phyloP scores from a whole-genome alignment of 2,888 invertebrate genomes.

The Ophion costatus region DNA sequence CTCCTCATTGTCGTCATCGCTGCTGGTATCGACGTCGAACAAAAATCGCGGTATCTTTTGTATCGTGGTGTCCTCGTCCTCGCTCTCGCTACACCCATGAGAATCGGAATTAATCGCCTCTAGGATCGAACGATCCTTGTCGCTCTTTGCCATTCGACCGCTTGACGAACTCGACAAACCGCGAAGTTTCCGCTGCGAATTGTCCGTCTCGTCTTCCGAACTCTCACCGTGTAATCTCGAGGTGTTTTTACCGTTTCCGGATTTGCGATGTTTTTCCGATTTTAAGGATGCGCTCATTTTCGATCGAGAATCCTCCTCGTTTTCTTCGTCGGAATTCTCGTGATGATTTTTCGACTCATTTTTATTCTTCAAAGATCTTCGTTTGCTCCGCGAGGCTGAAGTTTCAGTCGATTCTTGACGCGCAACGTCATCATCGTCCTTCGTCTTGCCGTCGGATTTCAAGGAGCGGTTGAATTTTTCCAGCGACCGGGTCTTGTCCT shows the following conservation, averaged over 20 bases:
- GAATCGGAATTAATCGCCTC: constrained; percentile 65
- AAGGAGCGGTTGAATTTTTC: constrained; percentile 16
- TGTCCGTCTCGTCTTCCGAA: background rate
- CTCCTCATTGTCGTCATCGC: constrained; percentile 26
- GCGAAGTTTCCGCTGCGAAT: background rate
- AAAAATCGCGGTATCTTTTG: constrained; percentile 61
- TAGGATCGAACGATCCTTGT: constrained; percentile 61
- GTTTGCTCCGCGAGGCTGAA: background rate
- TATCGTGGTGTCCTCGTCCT: constrained; percentile 38
- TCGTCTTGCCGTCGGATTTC: constrained; percentile 3
- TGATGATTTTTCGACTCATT: constrained; percentile 13
- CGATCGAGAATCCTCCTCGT: constrained; percentile 21
- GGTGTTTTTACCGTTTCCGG: background rate
- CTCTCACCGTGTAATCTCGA: background rate
- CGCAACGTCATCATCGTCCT: background rate
- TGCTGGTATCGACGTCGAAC: constrained; percentile 45
- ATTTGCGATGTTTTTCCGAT: constrained; percentile 1
- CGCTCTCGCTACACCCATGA: constrained; percentile 38
- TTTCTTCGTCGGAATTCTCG: constrained; percentile 9
- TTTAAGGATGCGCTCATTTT: background rate
- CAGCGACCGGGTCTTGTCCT: background rate
- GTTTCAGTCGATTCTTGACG: background rate
- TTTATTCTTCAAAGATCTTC: constrained; percentile 28
- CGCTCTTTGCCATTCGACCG: constrained; percentile 26
- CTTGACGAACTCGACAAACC: background rate